These are phyloP conservation scores for Dendropsophus ebraccatus DNA, from an alignment of 2,113 vertebrate genomes.

Conservation along the genomic window DNA sequence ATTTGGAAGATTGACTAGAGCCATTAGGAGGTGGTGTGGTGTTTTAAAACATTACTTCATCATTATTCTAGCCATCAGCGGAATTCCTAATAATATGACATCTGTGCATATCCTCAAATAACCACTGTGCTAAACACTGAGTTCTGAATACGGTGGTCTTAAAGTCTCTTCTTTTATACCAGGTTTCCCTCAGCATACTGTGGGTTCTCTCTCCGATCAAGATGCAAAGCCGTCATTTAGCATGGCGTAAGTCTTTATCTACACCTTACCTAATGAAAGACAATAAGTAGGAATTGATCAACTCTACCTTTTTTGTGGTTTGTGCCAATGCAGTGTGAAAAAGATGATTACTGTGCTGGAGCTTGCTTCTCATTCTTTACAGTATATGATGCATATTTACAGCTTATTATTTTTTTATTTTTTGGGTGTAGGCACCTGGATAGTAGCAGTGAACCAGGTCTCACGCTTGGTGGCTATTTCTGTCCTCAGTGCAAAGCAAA, in stretches of 20 bases:
- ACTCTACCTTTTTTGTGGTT: too few species aligned
- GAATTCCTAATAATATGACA: background rate
- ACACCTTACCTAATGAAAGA: background rate
- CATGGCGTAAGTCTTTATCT: conserved; percentile 86
- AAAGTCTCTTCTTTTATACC: conserved; percentile 58
- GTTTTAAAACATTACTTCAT: too few species aligned
- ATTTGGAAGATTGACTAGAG: too few species aligned
- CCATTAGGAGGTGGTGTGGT: too few species aligned
- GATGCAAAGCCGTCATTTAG: conserved; percentile 95
- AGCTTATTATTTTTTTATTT: background rate
- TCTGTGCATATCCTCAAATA: background rate
- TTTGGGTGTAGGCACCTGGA: conserved; percentile 82
- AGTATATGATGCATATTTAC: too few species aligned
- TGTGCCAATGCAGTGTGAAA: too few species aligned
- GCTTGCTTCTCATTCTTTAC: too few species aligned
- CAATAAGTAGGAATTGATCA: too few species aligned
- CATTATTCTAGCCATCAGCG: background rate
- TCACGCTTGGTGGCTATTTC: conserved; percentile 91
- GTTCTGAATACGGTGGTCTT: background rate
- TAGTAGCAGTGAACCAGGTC: conserved; percentile 75
- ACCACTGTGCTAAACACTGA: background rate
- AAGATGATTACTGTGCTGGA: too few species aligned
- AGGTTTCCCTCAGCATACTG: conserved; percentile 94
- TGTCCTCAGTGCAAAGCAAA: conserved; percentile 95
- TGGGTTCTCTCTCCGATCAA: conserved; percentile 82